A percentile compares a stretch with the other conserved stretches of the same genome.
Conservation (phyloP, 2,888 invertebrate species). For the Galerucella nymphaeae region DNA sequence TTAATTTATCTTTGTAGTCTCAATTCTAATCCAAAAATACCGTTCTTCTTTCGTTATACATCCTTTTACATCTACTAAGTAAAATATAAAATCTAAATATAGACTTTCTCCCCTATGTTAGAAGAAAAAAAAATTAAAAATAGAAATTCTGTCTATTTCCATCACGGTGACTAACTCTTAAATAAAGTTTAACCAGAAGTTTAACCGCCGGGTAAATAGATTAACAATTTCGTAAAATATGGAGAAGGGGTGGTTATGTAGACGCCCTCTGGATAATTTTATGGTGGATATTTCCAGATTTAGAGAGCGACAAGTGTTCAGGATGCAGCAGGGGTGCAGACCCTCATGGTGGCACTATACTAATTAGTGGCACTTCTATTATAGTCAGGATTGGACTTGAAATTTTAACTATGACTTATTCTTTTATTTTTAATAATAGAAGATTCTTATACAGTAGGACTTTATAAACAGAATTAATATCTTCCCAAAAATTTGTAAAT, state of each 20-base stretch:
- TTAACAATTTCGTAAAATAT: conserved; percentile 29
- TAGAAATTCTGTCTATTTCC: conserved; percentile 26
- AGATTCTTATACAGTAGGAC: no score
- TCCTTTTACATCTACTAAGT: neutral
- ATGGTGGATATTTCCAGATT: conserved; percentile 23
- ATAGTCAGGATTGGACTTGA: conserved; percentile 12
- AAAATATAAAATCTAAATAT: conserved; percentile 1
- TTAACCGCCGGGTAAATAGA: conserved; percentile 31
- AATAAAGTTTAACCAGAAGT: conserved; percentile 30
- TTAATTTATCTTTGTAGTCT: neutral
- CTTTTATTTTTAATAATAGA: no score
- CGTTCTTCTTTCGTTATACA: neutral
- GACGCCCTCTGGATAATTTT: conserved; percentile 6
- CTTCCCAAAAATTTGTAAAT: no score
- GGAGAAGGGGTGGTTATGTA: neutral
- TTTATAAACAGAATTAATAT: no score
- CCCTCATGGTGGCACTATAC: conserved; percentile 37
- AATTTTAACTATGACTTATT: neutral
- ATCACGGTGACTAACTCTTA: conserved; percentile 19
- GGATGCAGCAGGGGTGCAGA: conserved; percentile 38
- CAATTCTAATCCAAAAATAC: conserved; percentile 1
- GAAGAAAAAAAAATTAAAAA: conserved; percentile 9
- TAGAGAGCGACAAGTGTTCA: conserved; percentile 37
- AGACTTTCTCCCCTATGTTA: conserved; percentile 14
- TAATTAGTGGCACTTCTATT: conserved; percentile 44